These are phyloP conservation scores for Argynnis bischoffii DNA, from an alignment of 2,888 invertebrate genomes.

Conservation along the genomic window DNA sequence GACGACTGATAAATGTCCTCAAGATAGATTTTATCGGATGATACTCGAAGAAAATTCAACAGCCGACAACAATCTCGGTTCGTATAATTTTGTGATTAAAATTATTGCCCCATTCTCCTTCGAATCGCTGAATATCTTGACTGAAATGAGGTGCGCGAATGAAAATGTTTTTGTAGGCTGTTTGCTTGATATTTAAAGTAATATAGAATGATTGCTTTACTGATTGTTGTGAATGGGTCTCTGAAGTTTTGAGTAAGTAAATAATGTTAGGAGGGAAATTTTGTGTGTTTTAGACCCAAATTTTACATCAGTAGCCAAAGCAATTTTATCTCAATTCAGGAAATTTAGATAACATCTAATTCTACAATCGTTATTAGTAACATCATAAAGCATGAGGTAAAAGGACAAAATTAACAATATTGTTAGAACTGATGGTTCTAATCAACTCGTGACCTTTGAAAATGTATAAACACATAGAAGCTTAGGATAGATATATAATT, in stretches of 20 bases:
- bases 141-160: conserved; percentile 33
- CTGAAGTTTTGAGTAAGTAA: not conserved
- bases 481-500: too few relatives aligned
- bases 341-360: too few relatives aligned
- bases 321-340: too few relatives aligned
- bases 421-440: too few relatives aligned
- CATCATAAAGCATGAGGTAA: too few relatives aligned
- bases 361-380: too few relatives aligned
- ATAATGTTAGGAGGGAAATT: not conserved
- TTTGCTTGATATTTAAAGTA: conserved; percentile 24
- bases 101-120: conserved; percentile 43
- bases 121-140: conserved; percentile 39
- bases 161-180: conserved; percentile 29
- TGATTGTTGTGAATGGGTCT: conserved; percentile 13
- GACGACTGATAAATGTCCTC: conserved; percentile 39
- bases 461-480: too few relatives aligned
- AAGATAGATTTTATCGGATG: conserved; percentile 39
- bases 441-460: too few relatives aligned
- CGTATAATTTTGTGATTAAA: conserved; percentile 45
- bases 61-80: conserved; percentile 39
- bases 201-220: conserved; percentile 17
- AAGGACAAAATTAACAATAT: too few relatives aligned
- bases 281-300: too few relatives aligned
- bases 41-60: conserved; percentile 35
- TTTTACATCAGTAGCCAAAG: too few relatives aligned